Conservation (phyloP, 2,113 vertebrate species). For the Thunnus thynnus region DNA sequence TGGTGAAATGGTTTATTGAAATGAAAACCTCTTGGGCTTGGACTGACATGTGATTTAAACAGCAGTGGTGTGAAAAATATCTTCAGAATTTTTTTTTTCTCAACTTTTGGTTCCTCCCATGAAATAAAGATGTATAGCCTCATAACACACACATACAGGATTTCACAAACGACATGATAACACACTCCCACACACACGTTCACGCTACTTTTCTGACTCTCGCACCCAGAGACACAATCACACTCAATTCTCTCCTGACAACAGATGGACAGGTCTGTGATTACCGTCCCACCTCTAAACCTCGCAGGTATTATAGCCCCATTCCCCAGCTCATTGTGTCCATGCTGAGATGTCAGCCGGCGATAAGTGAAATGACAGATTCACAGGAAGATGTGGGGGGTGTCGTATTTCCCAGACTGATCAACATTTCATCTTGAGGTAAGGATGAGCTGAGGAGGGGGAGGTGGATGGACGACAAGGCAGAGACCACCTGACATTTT, state of each 20-base stretch:
- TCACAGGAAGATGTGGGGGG: conserved; percentile 35
- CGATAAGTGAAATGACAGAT: conserved; percentile 67
- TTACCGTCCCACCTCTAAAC: conserved; percentile 56
- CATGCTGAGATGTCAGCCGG: conserved; percentile 56
- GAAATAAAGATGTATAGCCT: conserved; percentile 6
- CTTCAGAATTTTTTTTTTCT: too few relatives aligned
- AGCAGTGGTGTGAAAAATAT: background rate
- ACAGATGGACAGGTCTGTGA: conserved; percentile 68
- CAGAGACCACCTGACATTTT: conserved; percentile 32
- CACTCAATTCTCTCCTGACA: conserved; percentile 43
- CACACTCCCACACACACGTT: background rate
- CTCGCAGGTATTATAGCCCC: conserved; percentile 46
- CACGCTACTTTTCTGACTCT: conserved; percentile 17
- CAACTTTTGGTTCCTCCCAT: background rate
- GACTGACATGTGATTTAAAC: conserved; percentile 13
- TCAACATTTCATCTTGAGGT: conserved; percentile 53
- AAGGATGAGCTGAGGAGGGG: conserved; percentile 20
- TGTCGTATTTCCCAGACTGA: conserved; percentile 48
- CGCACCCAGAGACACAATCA: conserved; percentile 23
- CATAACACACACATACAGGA: background rate
- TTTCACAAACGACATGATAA: background rate
- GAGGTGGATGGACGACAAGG: conserved; percentile 41
- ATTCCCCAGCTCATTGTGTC: conserved; percentile 46
- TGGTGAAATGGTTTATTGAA: background rate
- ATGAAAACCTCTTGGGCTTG: background rate